Percentiles rank a stretch among this genome's conserved stretches.
Conservation (phyloP, 2,888 invertebrate species). For the Phalera bucephala region DNA sequence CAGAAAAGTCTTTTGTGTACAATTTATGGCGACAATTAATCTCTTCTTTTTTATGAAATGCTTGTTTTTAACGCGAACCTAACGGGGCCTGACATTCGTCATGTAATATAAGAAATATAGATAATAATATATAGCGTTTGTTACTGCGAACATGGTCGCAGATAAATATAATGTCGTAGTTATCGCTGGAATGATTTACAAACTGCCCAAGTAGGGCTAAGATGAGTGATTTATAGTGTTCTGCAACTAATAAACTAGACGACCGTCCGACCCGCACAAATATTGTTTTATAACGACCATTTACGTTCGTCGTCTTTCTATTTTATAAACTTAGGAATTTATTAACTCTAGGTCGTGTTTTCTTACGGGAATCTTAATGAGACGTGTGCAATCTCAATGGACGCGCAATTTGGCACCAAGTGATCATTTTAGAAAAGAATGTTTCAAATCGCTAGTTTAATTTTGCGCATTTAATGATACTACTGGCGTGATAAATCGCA, state of each 20-base stretch:
- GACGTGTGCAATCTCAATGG: conserved; percentile 31
- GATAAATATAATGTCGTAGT: conserved; percentile 28
- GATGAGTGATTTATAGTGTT: conserved; percentile 55
- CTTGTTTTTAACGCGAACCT: conserved; percentile 6
- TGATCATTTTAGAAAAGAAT: conserved; percentile 52
- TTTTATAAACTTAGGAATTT: background rate
- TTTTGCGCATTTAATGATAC: conserved; percentile 48
- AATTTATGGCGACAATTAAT: conserved; percentile 6
- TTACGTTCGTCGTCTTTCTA: background rate
- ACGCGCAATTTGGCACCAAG: conserved; percentile 55
- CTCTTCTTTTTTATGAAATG: conserved; percentile 4
- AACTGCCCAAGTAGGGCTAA: conserved; percentile 45
- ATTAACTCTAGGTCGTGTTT: too few relatives aligned
- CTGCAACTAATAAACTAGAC: conserved; percentile 37
- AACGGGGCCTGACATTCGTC: conserved; percentile 15
- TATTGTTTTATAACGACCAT: conserved; percentile 16
- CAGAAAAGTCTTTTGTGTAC: conserved; percentile 10
- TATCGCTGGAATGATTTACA: conserved; percentile 50
- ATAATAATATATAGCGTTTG: conserved; percentile 25
- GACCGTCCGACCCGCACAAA: conserved; percentile 22
- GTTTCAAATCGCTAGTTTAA: conserved; percentile 37
- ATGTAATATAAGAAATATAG: background rate
- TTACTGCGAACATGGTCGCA: conserved; percentile 23
- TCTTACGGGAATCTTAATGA: background rate
- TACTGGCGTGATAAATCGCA: conserved; percentile 41